Conservation (phyloP, 2,797 vertebrate genomes). For the Lycodopsis pacificus region DNA sequence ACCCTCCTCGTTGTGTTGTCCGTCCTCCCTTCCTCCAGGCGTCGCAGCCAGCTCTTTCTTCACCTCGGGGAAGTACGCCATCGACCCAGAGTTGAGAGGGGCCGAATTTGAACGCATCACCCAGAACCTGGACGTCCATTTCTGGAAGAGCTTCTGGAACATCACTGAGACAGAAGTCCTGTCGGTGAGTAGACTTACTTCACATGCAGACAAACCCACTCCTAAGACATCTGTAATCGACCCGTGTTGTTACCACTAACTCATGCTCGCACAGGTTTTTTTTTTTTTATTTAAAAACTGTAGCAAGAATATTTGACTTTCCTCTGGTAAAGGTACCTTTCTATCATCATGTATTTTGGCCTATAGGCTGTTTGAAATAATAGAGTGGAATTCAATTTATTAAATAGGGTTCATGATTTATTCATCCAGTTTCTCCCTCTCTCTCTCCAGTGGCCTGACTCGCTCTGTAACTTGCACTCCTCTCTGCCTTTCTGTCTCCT, state of each 20-base stretch:
- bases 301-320: slow-evolving; percentile 48
- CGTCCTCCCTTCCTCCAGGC: slow-evolving; percentile 74
- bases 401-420: slow-evolving; percentile 69
- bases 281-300: slow-evolving; percentile 57
- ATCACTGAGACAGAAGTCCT: slow-evolving; percentile 92
- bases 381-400: slow-evolving; percentile 73
- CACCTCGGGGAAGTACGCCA: slow-evolving; percentile 91
- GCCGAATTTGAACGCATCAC: slow-evolving; percentile 91
- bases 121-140: slow-evolving; percentile 93
- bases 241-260: slow-evolving; percentile 7
- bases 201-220: not conserved
- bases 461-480: slow-evolving; percentile 48
- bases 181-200: slow-evolving; percentile 82
- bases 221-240: slow-evolving; percentile 16
- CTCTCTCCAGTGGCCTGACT: slow-evolving; percentile 60
- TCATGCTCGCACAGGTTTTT: slow-evolving; percentile 12
- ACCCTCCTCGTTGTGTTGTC: not conserved
- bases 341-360: slow-evolving; percentile 60
- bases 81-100: slow-evolving; percentile 94
- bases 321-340: slow-evolving; percentile 47
- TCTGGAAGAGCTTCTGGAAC: slow-evolving; percentile 96
- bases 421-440: slow-evolving; percentile 67
- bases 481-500: slow-evolving; percentile 23
- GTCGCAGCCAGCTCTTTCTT: slow-evolving; percentile 93
- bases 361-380: slow-evolving; percentile 64